Evolutionary conservation across 23 tunicate species (phyloP).

Genomic region (Botrylloides violaceus): DNA sequence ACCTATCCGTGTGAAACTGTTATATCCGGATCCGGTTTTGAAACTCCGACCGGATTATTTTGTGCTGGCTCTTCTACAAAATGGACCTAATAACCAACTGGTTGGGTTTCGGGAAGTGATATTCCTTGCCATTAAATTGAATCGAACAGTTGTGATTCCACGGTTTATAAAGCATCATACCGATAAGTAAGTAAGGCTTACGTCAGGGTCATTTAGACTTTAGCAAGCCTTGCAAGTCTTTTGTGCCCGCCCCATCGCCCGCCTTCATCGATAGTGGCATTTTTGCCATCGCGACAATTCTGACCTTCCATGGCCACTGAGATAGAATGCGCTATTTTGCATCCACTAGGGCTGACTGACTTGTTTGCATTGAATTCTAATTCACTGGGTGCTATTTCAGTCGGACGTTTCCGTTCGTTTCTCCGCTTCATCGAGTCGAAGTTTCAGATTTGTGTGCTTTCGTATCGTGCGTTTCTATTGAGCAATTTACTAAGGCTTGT

Average conservation of each 20-base stretch:
- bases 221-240: too few relatives aligned
- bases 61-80: conserved; percentile 1
- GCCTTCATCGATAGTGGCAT: too few relatives aligned
- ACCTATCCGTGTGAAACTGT: not conserved
- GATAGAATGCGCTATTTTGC: too few relatives aligned
- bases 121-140: not conserved
- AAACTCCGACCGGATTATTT: conserved; percentile 8
- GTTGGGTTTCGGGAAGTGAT: conserved; percentile 7
- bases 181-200: conserved; percentile 1
- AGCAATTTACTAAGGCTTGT: not conserved
- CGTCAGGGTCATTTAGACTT: too few relatives aligned
- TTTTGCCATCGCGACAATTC: too few relatives aligned
- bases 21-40: conserved; percentile 6
- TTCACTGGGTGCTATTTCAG: too few relatives aligned
- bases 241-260: too few relatives aligned
- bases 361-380: too few relatives aligned
- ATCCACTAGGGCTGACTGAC: too few relatives aligned
- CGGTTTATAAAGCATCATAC: conserved; percentile 11
- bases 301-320: too few relatives aligned
- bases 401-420: not conserved
- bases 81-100: conserved; percentile 14
- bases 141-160: conserved; percentile 10
- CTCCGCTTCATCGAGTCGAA: conserved; percentile 2
- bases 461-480: not conserved
- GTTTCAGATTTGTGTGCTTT: not conserved